Evolutionary conservation across 2,888 invertebrate species (phyloP).

Genomic region (Amblyjoppa fuscipennis): DNA sequence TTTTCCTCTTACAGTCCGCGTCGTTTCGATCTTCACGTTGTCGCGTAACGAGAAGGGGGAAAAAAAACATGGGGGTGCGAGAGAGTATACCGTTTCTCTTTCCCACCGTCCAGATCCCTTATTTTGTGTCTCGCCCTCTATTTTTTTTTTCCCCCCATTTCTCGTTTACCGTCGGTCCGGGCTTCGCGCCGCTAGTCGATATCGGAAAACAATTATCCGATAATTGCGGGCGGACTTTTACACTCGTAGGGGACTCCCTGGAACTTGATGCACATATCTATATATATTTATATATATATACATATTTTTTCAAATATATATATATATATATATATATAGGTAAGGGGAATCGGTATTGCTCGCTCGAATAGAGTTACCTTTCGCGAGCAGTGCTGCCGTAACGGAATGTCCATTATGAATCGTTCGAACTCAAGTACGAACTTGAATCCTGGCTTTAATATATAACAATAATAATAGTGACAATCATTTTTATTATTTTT

Average conservation of each 20-base stretch:
- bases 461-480: too few species aligned
- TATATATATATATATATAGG: neutral
- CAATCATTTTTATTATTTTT: neutral
- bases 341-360: neutral
- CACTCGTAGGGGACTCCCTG: slow-evolving; percentile 32
- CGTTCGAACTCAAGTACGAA: neutral
- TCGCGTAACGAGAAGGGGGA: slow-evolving; percentile 24
- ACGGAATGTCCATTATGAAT: neutral
- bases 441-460: too few species aligned
- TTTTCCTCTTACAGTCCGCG: slow-evolving; percentile 6
- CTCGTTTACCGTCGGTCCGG: slow-evolving; percentile 8
- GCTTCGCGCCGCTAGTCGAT: slow-evolving; percentile 41
- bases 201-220: slow-evolving; percentile 71
- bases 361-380: neutral
- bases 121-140: slow-evolving; percentile 24
- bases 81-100: slow-evolving; percentile 2
- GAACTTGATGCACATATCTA: neutral
- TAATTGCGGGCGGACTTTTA: slow-evolving; percentile 65
- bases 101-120: neutral
- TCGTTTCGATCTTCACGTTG: slow-evolving; percentile 39
- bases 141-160: slow-evolving; percentile 10
- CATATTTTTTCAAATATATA: neutral
- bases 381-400: neutral
- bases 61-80: neutral
- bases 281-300: neutral